Conservation (phyloP, 2,888 invertebrate species). For the Mesorhabditis sp. region DNA sequence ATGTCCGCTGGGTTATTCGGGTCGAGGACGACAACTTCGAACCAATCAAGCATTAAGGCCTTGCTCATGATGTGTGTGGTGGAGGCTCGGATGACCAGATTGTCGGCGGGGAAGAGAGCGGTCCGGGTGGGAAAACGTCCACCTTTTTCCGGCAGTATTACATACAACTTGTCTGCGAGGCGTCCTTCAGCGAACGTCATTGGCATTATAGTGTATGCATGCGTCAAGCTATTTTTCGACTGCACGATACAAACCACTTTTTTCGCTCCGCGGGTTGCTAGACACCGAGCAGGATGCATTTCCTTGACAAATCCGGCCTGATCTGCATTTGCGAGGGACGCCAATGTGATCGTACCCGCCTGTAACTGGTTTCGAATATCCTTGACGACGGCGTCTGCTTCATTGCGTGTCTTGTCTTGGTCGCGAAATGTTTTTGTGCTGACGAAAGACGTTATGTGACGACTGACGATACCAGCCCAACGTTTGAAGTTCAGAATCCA, state of each 20-base stretch:
- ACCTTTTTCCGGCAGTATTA: slow-evolving; percentile 14
- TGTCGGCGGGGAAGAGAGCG: slow-evolving; percentile 5
- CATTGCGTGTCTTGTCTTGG: too few relatives aligned
- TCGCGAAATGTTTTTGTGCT: too few relatives aligned
- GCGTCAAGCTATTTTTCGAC: slow-evolving; percentile 11
- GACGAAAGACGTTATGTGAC: too few relatives aligned
- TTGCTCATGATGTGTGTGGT: slow-evolving; percentile 20
- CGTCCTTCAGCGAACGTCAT: slow-evolving; percentile 15
- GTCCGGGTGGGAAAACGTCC: slow-evolving; percentile 14
- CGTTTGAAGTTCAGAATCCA: too few relatives aligned
- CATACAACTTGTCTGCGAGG: slow-evolving; percentile 13
- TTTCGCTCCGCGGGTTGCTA: slow-evolving; percentile 14
- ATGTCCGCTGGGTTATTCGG: slow-evolving; percentile 1
- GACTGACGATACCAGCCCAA: too few relatives aligned
- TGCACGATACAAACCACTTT: slow-evolving; percentile 9
- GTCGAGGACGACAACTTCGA: slow-evolving; percentile 9
- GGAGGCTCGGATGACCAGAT: slow-evolving; percentile 12
- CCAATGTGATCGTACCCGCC: not conserved
- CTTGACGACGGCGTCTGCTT: too few relatives aligned
- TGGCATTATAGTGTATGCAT: slow-evolving; percentile 19
- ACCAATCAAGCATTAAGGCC: slow-evolving; percentile 11
- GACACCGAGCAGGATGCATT: slow-evolving; percentile 11
- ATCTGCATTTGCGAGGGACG: slow-evolving; percentile 16
- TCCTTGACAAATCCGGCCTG: slow-evolving; percentile 19
- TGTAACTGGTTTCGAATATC: too few relatives aligned